Evolutionary conservation across 2,797 vertebrate species (phyloP).

Genomic region (Neosilurus hyrtlii): DNA sequence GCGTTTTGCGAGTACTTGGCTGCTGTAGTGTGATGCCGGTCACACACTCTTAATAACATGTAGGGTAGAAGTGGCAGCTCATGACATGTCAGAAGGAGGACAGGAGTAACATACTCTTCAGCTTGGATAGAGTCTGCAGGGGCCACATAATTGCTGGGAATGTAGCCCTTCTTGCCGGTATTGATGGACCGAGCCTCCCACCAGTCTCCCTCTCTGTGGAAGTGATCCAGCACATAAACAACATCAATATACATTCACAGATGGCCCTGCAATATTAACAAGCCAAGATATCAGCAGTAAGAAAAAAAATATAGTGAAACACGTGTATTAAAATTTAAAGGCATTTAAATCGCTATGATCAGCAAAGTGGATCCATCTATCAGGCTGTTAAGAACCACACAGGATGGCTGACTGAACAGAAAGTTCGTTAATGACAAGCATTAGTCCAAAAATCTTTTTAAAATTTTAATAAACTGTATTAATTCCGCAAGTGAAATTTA

Average conservation of each 20-base stretch:
- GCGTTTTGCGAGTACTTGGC: constrained; percentile 29
- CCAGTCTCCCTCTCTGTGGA: constrained; percentile 94
- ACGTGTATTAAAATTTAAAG: constrained; percentile 6
- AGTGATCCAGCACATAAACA: constrained; percentile 29
- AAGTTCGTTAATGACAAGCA: constrained; percentile 65
- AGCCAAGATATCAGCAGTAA: constrained; percentile 25
- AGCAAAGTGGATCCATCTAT: not conserved
- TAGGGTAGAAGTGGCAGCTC: constrained; percentile 32
- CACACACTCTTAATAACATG: constrained; percentile 48
- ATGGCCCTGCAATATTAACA: constrained; percentile 13
- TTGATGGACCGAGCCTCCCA: constrained; percentile 98
- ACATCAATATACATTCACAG: not conserved
- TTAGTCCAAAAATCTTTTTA: constrained; percentile 59
- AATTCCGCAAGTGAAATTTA: no score
- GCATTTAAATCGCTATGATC: constrained; percentile 1
- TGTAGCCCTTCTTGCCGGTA: constrained; percentile 94
- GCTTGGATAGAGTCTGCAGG: constrained; percentile 98
- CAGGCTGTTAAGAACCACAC: constrained; percentile 15
- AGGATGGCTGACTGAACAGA: constrained; percentile 58
- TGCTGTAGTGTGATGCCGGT: constrained; percentile 27
- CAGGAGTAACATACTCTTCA: constrained; percentile 85
- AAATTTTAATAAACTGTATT: no score
- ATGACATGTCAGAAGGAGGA: constrained; percentile 38
- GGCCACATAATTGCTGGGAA: constrained; percentile 98
- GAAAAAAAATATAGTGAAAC: not conserved